Percentiles rank a stretch among this genome's conserved stretches.
phyloP scores from a whole-genome alignment of 2,797 vertebrate genomes.

The Pseudochirops corinnae region DNA sequence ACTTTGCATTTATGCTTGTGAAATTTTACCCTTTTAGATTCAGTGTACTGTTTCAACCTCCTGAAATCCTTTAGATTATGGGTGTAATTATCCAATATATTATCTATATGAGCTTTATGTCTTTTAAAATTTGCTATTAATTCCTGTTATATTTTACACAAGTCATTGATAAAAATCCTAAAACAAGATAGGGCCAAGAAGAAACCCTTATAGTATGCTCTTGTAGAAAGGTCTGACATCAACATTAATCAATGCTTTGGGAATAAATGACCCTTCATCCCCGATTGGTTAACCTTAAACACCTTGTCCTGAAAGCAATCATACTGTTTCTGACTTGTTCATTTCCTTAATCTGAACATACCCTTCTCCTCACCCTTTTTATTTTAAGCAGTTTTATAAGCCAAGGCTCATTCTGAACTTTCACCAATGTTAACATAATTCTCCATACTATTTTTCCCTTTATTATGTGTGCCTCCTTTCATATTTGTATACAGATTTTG shows the following conservation, averaged over 20 bases:
- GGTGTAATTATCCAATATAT: not conserved
- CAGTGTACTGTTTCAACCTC: not conserved
- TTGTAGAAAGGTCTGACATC: not conserved
- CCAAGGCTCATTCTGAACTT: not conserved
- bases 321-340: not conserved
- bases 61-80: not conserved
- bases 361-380: not conserved
- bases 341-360: not conserved
- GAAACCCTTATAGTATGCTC: not conserved
- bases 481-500: not conserved
- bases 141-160: not conserved
- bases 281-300: not conserved
- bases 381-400: not conserved
- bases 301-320: not conserved
- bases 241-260: not conserved
- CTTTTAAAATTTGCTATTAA: not conserved
- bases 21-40: not conserved
- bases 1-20: not conserved
- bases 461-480: not conserved
- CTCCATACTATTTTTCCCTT: not conserved
- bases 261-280: not conserved
- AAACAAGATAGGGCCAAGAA: not conserved
- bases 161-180: not conserved
- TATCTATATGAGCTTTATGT: not conserved
- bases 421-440: not conserved